Percentiles rank a stretch among this genome's conserved stretches.
phyloP scores from a whole-genome alignment of 2,888 invertebrate species.

The Lapara coniferarum region DNA sequence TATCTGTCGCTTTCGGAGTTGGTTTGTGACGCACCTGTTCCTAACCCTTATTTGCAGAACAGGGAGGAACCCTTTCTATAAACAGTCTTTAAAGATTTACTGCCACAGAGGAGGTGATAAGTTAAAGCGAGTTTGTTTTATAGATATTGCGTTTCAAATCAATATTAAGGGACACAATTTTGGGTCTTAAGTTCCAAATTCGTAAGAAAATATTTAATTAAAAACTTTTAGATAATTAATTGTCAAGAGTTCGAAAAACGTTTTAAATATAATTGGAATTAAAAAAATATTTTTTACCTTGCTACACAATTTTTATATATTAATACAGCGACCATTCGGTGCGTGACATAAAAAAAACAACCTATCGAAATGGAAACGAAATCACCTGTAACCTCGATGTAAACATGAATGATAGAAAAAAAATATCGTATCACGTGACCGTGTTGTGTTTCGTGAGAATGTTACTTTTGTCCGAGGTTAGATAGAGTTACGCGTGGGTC shows the following conservation, averaged over 20 bases:
- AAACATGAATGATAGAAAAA: constrained; percentile 23
- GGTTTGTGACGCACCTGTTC: constrained; percentile 17
- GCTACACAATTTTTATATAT: no score
- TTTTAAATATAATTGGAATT: no score
- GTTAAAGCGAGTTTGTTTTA: not conserved
- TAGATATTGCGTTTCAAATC: not conserved
- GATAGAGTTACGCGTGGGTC: constrained; percentile 29
- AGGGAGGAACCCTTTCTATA: constrained; percentile 8
- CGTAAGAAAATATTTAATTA: no score
- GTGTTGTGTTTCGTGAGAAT: constrained; percentile 29
- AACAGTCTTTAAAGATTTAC: constrained; percentile 21
- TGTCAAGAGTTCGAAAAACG: no score
- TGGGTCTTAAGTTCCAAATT: no score
- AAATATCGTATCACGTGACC: constrained; percentile 21
- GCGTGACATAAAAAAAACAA: no score
- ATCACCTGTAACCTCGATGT: constrained; percentile 3
- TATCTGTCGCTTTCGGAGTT: not conserved
- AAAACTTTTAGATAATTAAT: no score
- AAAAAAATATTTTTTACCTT: no score
- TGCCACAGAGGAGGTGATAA: constrained; percentile 13
- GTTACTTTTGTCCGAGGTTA: constrained; percentile 24
- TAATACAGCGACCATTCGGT: no score
- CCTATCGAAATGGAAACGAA: not conserved
- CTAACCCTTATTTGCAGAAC: constrained; percentile 25
- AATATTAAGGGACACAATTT: not conserved